Evolutionary conservation across 1,140 invertebrate genomes (phyloP).

Genomic region (Lepidurus apus): DNA sequence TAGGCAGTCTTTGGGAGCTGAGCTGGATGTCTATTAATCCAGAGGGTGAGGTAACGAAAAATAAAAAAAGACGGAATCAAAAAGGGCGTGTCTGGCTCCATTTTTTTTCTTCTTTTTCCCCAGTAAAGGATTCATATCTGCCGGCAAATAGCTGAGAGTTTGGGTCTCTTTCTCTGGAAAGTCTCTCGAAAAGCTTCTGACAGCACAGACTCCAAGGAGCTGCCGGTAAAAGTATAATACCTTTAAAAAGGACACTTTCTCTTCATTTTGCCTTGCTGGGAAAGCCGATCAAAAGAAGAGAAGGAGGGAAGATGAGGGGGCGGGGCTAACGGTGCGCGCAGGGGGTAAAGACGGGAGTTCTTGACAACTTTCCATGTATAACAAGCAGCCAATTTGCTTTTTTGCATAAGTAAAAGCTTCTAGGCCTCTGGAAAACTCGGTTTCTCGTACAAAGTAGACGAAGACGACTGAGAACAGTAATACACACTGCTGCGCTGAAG

Average conservation of each 20-base stretch:
- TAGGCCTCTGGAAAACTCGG: not conserved
- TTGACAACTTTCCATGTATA: constrained; percentile 3
- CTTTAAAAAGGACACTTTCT: not conserved
- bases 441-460: too few relatives aligned
- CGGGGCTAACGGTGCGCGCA: not conserved
- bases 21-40: not conserved
- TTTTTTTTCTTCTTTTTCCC: not conserved
- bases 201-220: not conserved
- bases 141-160: not conserved
- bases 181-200: not conserved
- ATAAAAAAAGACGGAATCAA: not conserved
- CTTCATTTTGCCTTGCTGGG: not conserved
- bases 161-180: not conserved
- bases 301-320: not conserved
- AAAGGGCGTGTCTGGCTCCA: not conserved
- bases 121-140: not conserved
- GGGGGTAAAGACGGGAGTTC: not conserved
- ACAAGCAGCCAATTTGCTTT: not conserved
- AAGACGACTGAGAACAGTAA: too few relatives aligned
- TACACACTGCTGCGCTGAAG: too few relatives aligned
- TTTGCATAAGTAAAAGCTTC: not conserved
- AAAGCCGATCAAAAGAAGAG: not conserved
- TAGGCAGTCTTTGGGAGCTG: constrained; percentile 1
- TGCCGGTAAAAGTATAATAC: not conserved
- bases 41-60: not conserved